These are phyloP conservation scores for Hydra vulgaris DNA, from an alignment of 30 jellyfish, hydroid and myxozoan species.

Conservation along the genomic window DNA sequence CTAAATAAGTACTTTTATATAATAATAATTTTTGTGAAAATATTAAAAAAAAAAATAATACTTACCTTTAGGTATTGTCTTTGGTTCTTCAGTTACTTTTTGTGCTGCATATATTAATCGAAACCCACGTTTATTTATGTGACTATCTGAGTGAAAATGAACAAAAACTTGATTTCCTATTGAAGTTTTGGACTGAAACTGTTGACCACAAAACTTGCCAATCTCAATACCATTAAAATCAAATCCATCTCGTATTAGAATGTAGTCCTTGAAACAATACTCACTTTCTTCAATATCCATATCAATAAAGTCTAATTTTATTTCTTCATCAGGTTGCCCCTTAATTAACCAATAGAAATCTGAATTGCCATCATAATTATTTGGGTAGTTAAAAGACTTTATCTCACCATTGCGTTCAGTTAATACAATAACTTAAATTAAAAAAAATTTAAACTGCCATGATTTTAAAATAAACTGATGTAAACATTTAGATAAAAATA, in stretches of 20 bases:
- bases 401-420: conserved; percentile 23
- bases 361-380: conserved; percentile 19
- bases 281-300: conserved; percentile 43
- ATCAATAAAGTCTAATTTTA: conserved; percentile 1
- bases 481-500: too few relatives aligned
- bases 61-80: not conserved
- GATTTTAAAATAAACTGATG: too few relatives aligned
- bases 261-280: conserved; percentile 44
- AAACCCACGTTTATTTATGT: conserved; percentile 27
- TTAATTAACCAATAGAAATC: conserved; percentile 38
- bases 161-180: conserved; percentile 11
- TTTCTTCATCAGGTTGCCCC: conserved; percentile 23
- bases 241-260: conserved; percentile 29
- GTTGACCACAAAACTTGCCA: conserved; percentile 48
- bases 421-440: not conserved
- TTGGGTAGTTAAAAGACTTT: conserved; percentile 60
- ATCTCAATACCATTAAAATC: not conserved
- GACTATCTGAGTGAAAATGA: conserved; percentile 28
- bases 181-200: not conserved
- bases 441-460: too few relatives aligned
- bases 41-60: too few relatives aligned
- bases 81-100: not conserved
- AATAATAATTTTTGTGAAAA: too few relatives aligned
- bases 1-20: too few relatives aligned
- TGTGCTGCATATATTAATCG: conserved; percentile 3